Base-by-base conservation (phyloP, 2,113 vertebrate genomes). In the Felis catus region DNA sequence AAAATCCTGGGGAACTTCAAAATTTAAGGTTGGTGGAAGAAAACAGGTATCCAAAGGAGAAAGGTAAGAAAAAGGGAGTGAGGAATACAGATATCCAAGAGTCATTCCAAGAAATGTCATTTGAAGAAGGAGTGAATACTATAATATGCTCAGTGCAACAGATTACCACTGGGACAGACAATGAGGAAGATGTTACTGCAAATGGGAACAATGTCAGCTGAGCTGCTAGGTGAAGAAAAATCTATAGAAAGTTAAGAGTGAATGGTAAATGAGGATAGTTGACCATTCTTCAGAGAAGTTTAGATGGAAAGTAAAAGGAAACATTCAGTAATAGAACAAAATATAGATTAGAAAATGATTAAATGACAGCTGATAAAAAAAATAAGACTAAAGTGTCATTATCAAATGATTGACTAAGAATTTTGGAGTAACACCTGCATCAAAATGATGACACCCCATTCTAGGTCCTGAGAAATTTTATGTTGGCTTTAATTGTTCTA, bases 401-500 rank as follows among this genome's bases (percentile, higher is more conserved):
- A 90, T 89, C 86, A 74, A 89, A 63, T 70, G 36, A 39, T 29
- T 86, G 66, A n/a, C 16, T 21, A 94, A 93, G 13, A 84, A 53
- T 1, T 3, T 74, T 79, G 4, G 48, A 85, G 27, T 27, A 65
- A 36, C 12, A 76, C 18, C 31, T 88, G 0, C 81, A 70, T 65
- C 33, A 89, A 81, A 89, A 91, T 65, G 58, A 89, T 91, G 41
- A 9, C 48, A 48, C 3, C 9, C 66, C 7, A 70, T n/a, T 27
- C 1, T 80, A 83, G 14, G 3, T 88, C 55, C n/a, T 84, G 71
- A 92, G 33, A 87, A 96, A 84, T 81, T 89, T 48, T 12, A 25
- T 92, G 25, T 83, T 61, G 33, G 29, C 51, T 97, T 96, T 95
- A 79, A 92, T 83, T 83, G 65, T 51, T 70, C 29, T 65, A 80